Conservation (phyloP, 2,113 vertebrate genomes). For the Oxygymnocypris stewartii region DNA sequence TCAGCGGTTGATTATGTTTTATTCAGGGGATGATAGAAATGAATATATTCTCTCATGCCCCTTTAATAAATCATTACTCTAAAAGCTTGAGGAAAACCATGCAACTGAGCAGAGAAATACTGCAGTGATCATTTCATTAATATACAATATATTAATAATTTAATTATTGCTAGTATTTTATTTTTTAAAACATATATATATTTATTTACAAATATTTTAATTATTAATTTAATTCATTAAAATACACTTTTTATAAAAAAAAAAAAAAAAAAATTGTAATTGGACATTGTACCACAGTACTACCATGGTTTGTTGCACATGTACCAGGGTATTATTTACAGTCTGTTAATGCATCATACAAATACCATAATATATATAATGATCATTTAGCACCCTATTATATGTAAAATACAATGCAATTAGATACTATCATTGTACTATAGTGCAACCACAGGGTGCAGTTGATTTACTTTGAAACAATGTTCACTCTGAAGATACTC, state of each 20-base stretch:
- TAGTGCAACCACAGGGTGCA: neutral
- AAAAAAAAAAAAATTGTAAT: neutral
- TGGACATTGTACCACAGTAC: too few relatives aligned
- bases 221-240: too few relatives aligned
- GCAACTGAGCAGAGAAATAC: conserved; percentile 21
- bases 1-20: conserved; percentile 55
- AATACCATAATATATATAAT: neutral
- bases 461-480: neutral
- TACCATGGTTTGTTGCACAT: neutral
- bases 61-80: conserved; percentile 63
- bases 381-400: neutral
- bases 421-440: neutral
- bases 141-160: neutral
- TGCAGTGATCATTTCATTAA: neutral
- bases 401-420: neutral
- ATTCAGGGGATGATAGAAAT: conserved; percentile 55
- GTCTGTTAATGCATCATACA: neutral
- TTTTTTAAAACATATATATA: neutral
- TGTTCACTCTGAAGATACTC: neutral
- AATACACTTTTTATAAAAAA: neutral
- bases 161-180: neutral
- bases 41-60: conserved; percentile 57
- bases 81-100: conserved; percentile 43
- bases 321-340: neutral
- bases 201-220: too few relatives aligned